These are phyloP conservation scores for Aphis craccivora DNA, from an alignment of 1,140 invertebrate species.

Conservation along the genomic window DNA sequence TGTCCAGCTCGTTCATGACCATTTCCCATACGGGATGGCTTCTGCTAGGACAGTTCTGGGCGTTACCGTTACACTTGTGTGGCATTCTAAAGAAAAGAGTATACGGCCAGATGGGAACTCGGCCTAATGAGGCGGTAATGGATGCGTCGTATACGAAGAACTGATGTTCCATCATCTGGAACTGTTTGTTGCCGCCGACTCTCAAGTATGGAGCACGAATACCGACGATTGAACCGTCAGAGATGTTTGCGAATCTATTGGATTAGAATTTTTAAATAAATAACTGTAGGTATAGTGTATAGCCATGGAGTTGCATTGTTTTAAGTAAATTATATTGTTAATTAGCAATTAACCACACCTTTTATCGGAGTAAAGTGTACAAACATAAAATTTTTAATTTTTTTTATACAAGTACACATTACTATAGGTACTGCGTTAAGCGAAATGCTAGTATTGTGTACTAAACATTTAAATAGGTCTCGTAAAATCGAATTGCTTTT, in stretches of 20 bases:
- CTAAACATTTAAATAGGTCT: no score
- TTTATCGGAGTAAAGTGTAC: no score
- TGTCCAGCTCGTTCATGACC: constrained; percentile 93
- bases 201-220: constrained; percentile 88
- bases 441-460: no score
- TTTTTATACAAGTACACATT: no score
- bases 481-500: no score
- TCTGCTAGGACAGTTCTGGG: constrained; percentile 85
- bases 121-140: constrained; percentile 86
- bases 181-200: constrained; percentile 93
- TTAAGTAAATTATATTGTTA: no score
- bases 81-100: constrained; percentile 95
- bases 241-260: constrained; percentile 85
- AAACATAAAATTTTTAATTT: no score
- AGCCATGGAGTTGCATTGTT: no score
- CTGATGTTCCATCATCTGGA: constrained; percentile 95
- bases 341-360: no score
- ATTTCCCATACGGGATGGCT: constrained; percentile 95
- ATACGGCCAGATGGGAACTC: constrained; percentile 94
- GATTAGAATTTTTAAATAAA: neutral
- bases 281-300: neutral
- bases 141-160: constrained; percentile 94
- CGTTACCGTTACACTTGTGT: constrained; percentile 92
- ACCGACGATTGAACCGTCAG: constrained; percentile 87
- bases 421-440: no score